phyloP scores from a whole-genome alignment of 2,888 invertebrate genomes.

The Agrotis puta region DNA sequence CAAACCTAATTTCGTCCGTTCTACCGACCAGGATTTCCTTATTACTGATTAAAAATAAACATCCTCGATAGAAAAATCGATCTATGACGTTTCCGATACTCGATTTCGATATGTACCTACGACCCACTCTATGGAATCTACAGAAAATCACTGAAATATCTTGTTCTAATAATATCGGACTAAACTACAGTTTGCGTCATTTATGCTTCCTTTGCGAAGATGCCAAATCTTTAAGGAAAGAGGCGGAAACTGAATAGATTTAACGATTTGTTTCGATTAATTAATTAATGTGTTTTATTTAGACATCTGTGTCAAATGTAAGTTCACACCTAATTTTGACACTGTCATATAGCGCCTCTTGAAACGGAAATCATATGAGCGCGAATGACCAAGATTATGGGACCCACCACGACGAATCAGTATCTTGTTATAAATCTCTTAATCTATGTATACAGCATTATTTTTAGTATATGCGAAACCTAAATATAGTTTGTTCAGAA shows the following conservation, averaged over 20 bases:
- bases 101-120: conserved; percentile 24
- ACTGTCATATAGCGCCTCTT: neutral
- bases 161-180: conserved; percentile 66
- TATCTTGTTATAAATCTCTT: neutral
- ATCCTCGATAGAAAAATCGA: conserved; percentile 54
- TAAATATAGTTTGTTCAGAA: no score
- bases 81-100: conserved; percentile 56
- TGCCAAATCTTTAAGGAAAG: conserved; percentile 68
- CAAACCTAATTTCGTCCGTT: conserved; percentile 48
- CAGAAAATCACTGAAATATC: conserved; percentile 62
- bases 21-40: conserved; percentile 58
- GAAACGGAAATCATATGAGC: conserved; percentile 3
- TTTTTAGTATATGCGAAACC: no score
- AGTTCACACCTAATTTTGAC: conserved; percentile 4
- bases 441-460: no score
- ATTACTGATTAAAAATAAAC: conserved; percentile 54
- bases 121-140: conserved; percentile 53
- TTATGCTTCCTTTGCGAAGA: conserved; percentile 71
- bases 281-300: conserved; percentile 56
- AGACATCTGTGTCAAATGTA: conserved; percentile 28
- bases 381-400: neutral
- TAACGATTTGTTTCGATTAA: conserved; percentile 67
- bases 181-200: conserved; percentile 72
- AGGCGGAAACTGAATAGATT: conserved; percentile 61
- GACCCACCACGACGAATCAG: neutral